Base-by-base conservation (phyloP, 2,113 vertebrate species). In the Natator depressus region DNA sequence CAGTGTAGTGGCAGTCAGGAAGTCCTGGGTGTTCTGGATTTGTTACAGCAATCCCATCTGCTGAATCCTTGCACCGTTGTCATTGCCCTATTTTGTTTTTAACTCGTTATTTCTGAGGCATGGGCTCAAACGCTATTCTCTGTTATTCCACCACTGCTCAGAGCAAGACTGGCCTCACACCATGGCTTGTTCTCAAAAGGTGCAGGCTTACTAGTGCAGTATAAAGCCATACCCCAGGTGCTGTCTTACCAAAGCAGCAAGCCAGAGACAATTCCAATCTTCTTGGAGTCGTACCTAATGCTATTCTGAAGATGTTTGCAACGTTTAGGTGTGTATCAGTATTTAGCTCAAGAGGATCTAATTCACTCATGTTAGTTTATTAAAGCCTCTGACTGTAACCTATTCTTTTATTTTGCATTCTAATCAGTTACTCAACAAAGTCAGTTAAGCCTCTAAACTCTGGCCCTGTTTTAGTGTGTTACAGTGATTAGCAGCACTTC, bases 241-340 rank as follows among this genome's bases (percentile, higher is more conserved):
- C 72, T 25, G 24, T 46, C 72, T 25, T 22, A n/a, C 35, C 35
- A 69, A 20, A n/a, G 65, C 65, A 72, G 65, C 65, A 72, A 72
- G 13, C 42, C 42, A 78, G 42, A 78, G 42, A 27, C 42, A 6
- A 78, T 46, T 62, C 24, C 82, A 46, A 5, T 46, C 54, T 88
- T 10, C 0, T 25, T n/a, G 82, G 47, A 78, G 22, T 25, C n/a
- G 11, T 59, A 6, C 2, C 25, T 6, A 6, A 7, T 4, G 0
- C 4, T 5, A 42, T 84, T n/a, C n/a, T 69, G n/a, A 1, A 46
- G 75, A 7, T 85, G 27, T 13, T 13, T 72, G 35, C 49, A 80
- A 1, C n/a, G 4, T 8, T 42, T 80, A 57, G 72, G 38, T 4
- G 54, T 76, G 50, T 1, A 0, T 85, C 85, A 29, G 6, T 53